Percentiles rank a stretch among this genome's conserved stretches.
Conservation (phyloP, 2,888 invertebrate species). For the Amorpha juglandis region DNA sequence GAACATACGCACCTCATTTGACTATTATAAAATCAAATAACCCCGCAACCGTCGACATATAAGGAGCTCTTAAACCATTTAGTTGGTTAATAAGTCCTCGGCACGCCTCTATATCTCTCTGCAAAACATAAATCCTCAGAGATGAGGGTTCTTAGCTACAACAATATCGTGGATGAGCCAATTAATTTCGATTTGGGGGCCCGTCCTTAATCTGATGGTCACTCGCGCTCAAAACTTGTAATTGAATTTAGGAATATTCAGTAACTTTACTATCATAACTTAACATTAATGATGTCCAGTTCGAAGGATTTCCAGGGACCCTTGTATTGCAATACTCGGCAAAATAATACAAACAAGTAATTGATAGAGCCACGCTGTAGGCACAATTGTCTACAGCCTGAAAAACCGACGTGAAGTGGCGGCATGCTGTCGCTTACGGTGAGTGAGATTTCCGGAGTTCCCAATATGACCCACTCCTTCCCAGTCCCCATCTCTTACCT, state of each 20-base stretch:
- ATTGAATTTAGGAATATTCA: constrained; percentile 60
- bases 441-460: no score
- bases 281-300: constrained; percentile 34
- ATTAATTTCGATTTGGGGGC: constrained; percentile 76
- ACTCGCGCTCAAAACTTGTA: constrained; percentile 71
- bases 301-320: constrained; percentile 15
- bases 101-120: constrained; percentile 45
- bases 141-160: constrained; percentile 71
- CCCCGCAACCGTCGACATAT: not conserved
- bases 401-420: no score
- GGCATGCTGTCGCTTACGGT: no score
- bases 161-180: constrained; percentile 78
- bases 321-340: constrained; percentile 37
- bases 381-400: no score
- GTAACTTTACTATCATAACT: constrained; percentile 43
- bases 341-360: not conserved
- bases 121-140: constrained; percentile 69
- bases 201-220: constrained; percentile 78
- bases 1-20: not conserved
- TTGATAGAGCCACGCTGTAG: no score
- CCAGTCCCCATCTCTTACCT: no score
- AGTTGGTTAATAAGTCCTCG: constrained; percentile 39
- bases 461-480: no score
- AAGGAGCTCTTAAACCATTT: constrained; percentile 27
- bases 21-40: constrained; percentile 7